phyloP scores from a whole-genome alignment of 2,888 invertebrate genomes.

The Aporophyla lueneburgensis region DNA sequence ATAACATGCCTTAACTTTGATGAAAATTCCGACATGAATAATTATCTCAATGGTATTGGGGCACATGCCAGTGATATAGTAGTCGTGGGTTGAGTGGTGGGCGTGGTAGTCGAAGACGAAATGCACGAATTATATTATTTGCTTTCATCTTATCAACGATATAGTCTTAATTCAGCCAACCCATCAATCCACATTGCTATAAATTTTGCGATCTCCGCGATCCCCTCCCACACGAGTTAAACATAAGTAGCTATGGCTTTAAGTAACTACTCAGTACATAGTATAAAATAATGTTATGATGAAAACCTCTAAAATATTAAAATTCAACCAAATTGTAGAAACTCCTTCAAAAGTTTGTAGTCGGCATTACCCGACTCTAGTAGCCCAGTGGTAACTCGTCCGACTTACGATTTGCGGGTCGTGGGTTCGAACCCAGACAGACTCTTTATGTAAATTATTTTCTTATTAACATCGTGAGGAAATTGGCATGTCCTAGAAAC shows the following conservation, averaged over 20 bases:
- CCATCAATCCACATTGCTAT: constrained; percentile 29
- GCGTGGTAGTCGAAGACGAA: neutral
- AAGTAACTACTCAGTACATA: constrained; percentile 9
- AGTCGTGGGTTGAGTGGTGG: too few relatives aligned
- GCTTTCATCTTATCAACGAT: constrained; percentile 2
- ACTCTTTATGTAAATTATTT: too few relatives aligned
- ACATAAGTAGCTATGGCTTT: constrained; percentile 12
- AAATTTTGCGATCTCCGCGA: constrained; percentile 16
- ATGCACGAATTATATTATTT: constrained; percentile 5
- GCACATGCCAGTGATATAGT: neutral
- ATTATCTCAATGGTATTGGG: neutral
- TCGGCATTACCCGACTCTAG: too few relatives aligned
- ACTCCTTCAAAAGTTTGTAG: neutral
- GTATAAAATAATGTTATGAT: constrained; percentile 13
- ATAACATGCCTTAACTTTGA: constrained; percentile 18
- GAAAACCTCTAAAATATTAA: constrained; percentile 9
- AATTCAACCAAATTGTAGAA: constrained; percentile 5
- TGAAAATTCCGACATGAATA: neutral
- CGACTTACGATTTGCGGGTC: too few relatives aligned
- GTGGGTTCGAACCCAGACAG: too few relatives aligned
- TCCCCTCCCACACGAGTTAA: constrained; percentile 18
- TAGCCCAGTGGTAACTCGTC: too few relatives aligned
- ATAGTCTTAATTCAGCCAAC: neutral
- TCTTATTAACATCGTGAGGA: too few relatives aligned
- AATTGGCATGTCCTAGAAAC: too few relatives aligned